These are phyloP conservation scores for Alouatta caraya DNA, from an alignment of 2,797 vertebrate species.

Conservation along the genomic window DNA sequence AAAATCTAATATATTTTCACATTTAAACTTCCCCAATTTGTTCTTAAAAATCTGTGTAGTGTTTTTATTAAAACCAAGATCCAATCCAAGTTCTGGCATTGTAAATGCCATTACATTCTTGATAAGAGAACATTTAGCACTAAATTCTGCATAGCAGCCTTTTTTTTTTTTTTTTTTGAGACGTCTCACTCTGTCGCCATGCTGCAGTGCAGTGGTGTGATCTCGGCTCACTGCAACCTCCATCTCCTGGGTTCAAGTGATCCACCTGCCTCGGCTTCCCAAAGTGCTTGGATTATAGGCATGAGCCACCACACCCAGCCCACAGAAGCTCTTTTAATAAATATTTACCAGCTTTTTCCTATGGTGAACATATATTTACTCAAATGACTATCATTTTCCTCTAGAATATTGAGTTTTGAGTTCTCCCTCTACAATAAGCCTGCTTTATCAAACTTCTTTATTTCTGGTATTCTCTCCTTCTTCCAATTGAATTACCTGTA, in stretches of 20 bases:
- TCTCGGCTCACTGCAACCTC: not conserved
- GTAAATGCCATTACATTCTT: slow-evolving; percentile 39
- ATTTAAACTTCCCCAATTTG: not conserved
- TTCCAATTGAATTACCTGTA: slow-evolving; percentile 42
- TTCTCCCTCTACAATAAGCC: not conserved
- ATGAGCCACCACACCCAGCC: not conserved
- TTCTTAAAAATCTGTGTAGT: not conserved
- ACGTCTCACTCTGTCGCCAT: accelerated
- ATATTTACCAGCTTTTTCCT: slow-evolving; percentile 36
- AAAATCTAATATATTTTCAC: slow-evolving; percentile 8
- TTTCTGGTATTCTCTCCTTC: slow-evolving; percentile 40
- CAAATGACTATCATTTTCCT: slow-evolving; percentile 46
- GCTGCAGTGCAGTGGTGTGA: not conserved
- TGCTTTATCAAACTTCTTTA: slow-evolving; percentile 33
- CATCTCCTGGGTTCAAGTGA: not conserved
- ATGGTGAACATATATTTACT: slow-evolving; percentile 38
- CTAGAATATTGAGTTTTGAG: slow-evolving; percentile 47
- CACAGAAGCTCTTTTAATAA: slow-evolving; percentile 22
- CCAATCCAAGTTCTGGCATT: slow-evolving; percentile 5
- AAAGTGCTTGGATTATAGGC: not conserved
- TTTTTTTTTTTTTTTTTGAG: too few relatives aligned
- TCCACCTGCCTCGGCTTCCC: not conserved
- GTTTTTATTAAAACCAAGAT: not conserved
- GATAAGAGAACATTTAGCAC: slow-evolving; percentile 28
- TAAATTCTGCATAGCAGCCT: not conserved